Evolutionary conservation across 2,888 invertebrate genomes (phyloP).

Genomic region (Xylota sylvarum): DNA sequence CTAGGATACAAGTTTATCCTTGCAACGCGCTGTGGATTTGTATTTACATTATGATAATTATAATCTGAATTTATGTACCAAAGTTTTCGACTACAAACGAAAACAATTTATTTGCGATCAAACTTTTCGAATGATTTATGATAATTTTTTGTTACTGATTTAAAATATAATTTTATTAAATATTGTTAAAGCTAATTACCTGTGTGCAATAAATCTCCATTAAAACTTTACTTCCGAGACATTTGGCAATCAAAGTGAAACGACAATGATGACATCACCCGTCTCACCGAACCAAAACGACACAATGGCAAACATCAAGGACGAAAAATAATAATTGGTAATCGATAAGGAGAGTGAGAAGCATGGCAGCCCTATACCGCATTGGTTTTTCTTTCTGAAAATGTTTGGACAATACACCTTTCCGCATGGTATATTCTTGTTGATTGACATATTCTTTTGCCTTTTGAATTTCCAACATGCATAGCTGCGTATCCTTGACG

Average conservation of each 20-base stretch:
- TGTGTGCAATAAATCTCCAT: not conserved
- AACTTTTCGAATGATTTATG: not conserved
- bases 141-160: not conserved
- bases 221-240: not conserved
- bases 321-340: slow-evolving; percentile 9
- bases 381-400: not conserved
- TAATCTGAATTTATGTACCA: too few species aligned
- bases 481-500: slow-evolving; percentile 33
- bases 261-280: not conserved
- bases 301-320: not conserved
- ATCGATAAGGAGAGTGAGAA: slow-evolving; percentile 1
- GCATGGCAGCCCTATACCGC: not conserved
- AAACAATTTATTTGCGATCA: too few species aligned
- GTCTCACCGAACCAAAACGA: not conserved
- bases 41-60: not conserved
- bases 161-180: not conserved
- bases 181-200: not conserved
- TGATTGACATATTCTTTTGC: slow-evolving; percentile 25
- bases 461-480: slow-evolving; percentile 11
- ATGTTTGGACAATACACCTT: not conserved
- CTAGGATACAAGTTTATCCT: not conserved
- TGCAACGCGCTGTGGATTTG: not conserved
- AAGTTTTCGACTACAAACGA: not conserved
- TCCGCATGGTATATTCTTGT: not conserved
- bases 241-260: slow-evolving; percentile 1